phyloP scores from a whole-genome alignment of 1,140 invertebrate species.

The Cephus cinctus region DNA sequence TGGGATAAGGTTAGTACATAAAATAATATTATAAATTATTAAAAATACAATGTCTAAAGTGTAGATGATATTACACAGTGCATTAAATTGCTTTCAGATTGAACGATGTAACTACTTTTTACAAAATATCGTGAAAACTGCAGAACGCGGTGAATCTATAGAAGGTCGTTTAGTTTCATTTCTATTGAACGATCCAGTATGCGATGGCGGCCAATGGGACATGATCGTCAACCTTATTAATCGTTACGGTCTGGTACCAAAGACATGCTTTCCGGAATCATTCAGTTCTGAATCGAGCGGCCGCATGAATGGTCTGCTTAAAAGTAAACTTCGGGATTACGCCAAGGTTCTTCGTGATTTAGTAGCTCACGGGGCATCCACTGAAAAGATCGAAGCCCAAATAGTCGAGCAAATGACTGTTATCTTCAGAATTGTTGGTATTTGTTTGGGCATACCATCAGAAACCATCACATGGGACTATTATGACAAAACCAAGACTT shows the following conservation, averaged over 20 bases:
- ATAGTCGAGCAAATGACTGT: conserved; percentile 70
- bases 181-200: conserved; percentile 74
- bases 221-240: conserved; percentile 86
- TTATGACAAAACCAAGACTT: conserved; percentile 83
- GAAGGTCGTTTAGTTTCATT: conserved; percentile 78
- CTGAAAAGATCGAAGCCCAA: conserved; percentile 57
- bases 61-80: conserved; percentile 2
- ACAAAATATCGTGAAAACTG: conserved; percentile 76
- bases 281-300: conserved; percentile 72
- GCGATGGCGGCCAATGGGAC: conserved; percentile 90
- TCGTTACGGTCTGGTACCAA: conserved; percentile 85
- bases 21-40: not conserved
- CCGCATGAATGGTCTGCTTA: conserved; percentile 75
- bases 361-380: conserved; percentile 58
- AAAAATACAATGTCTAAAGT: too few relatives aligned
- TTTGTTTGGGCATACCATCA: conserved; percentile 79
- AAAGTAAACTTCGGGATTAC: conserved; percentile 84
- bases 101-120: conserved; percentile 85
- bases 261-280: conserved; percentile 81
- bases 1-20: conserved; percentile 75
- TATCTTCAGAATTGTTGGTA: conserved; percentile 80
- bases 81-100: conserved; percentile 55
- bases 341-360: conserved; percentile 68
- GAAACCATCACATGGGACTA: conserved; percentile 83
- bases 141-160: conserved; percentile 70